A percentile compares a stretch with the other conserved stretches of the same genome.
phyloP scores from a whole-genome alignment of 2,888 invertebrate genomes.

The Stenotaenia linearis region DNA sequence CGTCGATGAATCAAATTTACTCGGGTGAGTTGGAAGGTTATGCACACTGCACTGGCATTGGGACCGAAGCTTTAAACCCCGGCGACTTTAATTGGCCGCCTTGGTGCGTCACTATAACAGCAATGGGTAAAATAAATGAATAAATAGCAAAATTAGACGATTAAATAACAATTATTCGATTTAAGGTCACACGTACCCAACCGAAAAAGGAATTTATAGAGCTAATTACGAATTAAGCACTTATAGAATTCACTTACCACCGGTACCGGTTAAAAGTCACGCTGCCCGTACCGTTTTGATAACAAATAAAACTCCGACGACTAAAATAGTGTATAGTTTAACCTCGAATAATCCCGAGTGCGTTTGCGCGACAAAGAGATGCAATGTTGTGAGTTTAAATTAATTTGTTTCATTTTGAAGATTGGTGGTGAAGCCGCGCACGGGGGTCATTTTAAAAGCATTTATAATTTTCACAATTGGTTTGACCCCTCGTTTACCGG shows the following conservation, averaged over 20 bases:
- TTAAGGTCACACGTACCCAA: background rate
- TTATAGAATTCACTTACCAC: background rate
- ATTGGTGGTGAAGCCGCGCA: background rate
- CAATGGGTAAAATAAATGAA: background rate
- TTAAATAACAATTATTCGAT: background rate
- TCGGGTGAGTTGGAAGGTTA: slow-evolving; percentile 15
- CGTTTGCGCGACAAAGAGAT: background rate
- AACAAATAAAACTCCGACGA: background rate
- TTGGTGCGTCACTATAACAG: slow-evolving; percentile 19
- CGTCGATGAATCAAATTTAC: background rate
- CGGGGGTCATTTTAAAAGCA: background rate
- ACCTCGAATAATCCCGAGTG: background rate
- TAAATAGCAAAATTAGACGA: background rate
- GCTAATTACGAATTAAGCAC: background rate
- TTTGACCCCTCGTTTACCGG: background rate
- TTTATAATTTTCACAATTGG: background rate
- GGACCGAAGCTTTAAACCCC: background rate
- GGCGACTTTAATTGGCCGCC: slow-evolving; percentile 28
- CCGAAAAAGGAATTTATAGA: background rate
- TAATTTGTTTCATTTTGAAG: background rate
- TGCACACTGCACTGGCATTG: slow-evolving; percentile 28
- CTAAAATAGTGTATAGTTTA: background rate
- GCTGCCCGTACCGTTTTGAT: background rate
- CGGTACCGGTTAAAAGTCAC: background rate
- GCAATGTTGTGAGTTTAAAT: background rate